Evolutionary conservation across 2,797 vertebrate genomes (phyloP).

Genomic region (Chaenodraco wilsoni): DNA sequence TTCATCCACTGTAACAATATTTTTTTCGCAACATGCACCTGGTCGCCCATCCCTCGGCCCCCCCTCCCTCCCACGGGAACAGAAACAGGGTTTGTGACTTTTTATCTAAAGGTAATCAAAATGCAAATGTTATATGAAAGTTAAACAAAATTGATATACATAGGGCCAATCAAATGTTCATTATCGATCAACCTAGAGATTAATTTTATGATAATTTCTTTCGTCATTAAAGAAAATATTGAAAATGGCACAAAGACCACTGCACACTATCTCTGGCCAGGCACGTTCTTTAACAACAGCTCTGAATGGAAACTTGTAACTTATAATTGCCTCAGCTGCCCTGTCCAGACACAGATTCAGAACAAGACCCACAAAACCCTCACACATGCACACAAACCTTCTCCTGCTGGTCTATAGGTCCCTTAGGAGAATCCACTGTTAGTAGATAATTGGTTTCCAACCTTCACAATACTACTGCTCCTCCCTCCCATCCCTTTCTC

Average conservation of each 20-base stretch:
- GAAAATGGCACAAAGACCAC: too few species aligned
- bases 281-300: slow-evolving; percentile 22
- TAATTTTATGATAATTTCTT: too few species aligned
- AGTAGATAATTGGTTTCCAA: slow-evolving; percentile 71
- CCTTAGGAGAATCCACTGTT: slow-evolving; percentile 56
- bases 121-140: not conserved
- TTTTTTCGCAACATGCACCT: too few species aligned
- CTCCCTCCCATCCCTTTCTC: slow-evolving; percentile 21
- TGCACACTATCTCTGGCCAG: not conserved
- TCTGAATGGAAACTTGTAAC: slow-evolving; percentile 47
- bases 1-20: too few species aligned
- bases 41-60: too few species aligned
- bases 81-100: not conserved
- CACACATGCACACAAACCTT: slow-evolving; percentile 28
- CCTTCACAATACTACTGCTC: slow-evolving; percentile 48
- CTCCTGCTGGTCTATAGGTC: slow-evolving; percentile 44
- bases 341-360: slow-evolving; percentile 52
- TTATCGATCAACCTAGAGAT: too few species aligned
- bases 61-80: too few species aligned
- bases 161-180: too few species aligned
- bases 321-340: slow-evolving; percentile 56
- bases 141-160: not conserved
- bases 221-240: too few species aligned
- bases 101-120: not conserved
- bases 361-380: slow-evolving; percentile 32